These are phyloP conservation scores for Mormyrus iriodes DNA, from an alignment of 2,113 vertebrate species.

Conservation along the genomic window DNA sequence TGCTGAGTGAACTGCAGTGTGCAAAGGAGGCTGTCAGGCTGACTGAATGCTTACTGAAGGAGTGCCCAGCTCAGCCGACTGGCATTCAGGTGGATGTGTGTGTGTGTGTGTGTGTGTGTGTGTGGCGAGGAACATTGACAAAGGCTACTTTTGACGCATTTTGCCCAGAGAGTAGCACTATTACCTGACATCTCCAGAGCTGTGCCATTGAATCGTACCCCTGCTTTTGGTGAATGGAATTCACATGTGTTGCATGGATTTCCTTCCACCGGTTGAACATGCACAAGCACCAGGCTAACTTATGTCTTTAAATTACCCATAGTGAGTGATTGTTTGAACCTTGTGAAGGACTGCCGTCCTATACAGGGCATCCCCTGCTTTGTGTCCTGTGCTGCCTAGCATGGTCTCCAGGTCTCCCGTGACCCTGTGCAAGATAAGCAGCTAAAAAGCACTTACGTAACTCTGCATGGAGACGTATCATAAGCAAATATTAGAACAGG, in stretches of 20 bases:
- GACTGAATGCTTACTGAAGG: neutral
- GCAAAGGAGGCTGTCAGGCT: neutral
- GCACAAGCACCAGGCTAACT: neutral
- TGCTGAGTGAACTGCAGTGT: neutral
- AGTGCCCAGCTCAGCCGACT: neutral
- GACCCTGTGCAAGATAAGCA: neutral
- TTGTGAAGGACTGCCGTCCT: neutral
- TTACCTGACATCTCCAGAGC: neutral
- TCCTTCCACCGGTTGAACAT: too few species aligned
- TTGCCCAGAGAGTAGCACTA: neutral
- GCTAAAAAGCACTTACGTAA: neutral
- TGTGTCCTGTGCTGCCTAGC: neutral
- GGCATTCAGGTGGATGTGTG: neutral
- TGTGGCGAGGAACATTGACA: neutral
- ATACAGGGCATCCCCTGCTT: neutral
- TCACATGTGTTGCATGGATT: neutral
- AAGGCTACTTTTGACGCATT: neutral
- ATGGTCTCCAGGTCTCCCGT: neutral
- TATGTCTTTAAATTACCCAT: neutral
- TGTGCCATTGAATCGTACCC: neutral
- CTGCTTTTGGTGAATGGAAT: neutral
- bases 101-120: neutral
- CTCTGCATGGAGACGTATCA: neutral
- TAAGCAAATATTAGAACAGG: too few species aligned
- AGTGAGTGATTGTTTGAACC: neutral